These are phyloP conservation scores for Lateolabrax maculatus DNA, from an alignment of 2,797 vertebrate species.

Conservation along the genomic window DNA sequence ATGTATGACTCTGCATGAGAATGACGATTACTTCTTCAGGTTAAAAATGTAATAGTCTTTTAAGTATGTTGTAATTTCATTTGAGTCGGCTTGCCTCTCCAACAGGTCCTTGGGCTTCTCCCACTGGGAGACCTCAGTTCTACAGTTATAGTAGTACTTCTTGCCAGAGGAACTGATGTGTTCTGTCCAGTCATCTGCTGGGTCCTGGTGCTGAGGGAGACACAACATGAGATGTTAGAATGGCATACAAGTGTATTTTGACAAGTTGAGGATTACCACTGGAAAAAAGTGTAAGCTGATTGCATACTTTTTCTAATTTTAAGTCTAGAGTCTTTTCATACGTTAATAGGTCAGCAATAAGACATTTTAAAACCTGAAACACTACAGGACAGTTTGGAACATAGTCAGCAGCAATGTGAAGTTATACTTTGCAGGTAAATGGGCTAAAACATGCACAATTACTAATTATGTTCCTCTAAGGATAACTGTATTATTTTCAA, in stretches of 20 bases:
- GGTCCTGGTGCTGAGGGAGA: conserved; percentile 87
- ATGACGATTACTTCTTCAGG: not conserved
- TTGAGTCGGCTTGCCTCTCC: conserved; percentile 89
- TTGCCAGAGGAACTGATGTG: conserved; percentile 99
- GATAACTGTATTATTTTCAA: not conserved
- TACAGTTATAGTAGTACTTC: conserved; percentile 99
- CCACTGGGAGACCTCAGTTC: conserved; percentile 99
- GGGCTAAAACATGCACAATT: not conserved
- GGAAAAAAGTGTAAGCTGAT: not conserved
- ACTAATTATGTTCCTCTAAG: not conserved
- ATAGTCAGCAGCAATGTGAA: not conserved
- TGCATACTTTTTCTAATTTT: too few relatives aligned
- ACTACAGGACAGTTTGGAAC: not conserved
- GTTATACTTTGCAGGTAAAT: not conserved
- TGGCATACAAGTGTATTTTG: not conserved
- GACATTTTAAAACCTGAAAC: not conserved
- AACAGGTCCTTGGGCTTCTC: conserved; percentile 99
- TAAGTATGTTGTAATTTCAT: not conserved
- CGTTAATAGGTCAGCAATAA: too few relatives aligned
- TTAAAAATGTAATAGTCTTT: not conserved
- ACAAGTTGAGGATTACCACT: not conserved
- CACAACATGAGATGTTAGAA: not conserved
- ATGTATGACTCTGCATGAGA: not conserved
- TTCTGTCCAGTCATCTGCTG: conserved; percentile 99
- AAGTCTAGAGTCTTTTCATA: too few relatives aligned